Evolutionary conservation across 2,888 invertebrate species (phyloP).

Genomic region (Rambutsinella grinnellia): DNA sequence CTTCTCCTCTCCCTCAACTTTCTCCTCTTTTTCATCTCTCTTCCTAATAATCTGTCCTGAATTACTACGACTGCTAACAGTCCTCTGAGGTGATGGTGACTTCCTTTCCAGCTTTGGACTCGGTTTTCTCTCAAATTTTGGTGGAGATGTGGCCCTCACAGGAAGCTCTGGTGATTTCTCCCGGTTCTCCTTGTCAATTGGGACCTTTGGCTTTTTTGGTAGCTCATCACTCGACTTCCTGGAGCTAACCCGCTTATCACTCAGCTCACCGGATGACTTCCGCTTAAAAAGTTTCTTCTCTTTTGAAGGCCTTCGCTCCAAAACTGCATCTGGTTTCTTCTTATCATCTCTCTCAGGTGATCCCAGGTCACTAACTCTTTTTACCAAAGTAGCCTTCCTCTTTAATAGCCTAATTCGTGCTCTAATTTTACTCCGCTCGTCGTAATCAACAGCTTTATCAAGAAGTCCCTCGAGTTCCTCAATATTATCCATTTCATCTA

Average conservation of each 20-base stretch:
- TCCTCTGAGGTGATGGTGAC: too few species aligned
- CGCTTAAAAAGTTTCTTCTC: slow-evolving; percentile 25
- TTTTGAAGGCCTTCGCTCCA: slow-evolving; percentile 24
- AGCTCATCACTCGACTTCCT: slow-evolving; percentile 39
- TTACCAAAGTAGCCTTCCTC: slow-evolving; percentile 70
- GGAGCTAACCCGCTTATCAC: slow-evolving; percentile 23
- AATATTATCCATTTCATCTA: slow-evolving; percentile 59
- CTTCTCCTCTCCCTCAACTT: slow-evolving; percentile 5
- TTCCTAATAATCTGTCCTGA: slow-evolving; percentile 12
- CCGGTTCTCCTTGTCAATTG: slow-evolving; percentile 31
- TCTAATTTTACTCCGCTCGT: slow-evolving; percentile 81
- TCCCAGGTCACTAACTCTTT: slow-evolving; percentile 50
- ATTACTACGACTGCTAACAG: slow-evolving; percentile 30
- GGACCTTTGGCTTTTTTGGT: slow-evolving; percentile 5
- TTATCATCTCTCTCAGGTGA: slow-evolving; percentile 6
- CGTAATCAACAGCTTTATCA: slow-evolving; percentile 82
- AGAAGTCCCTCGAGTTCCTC: slow-evolving; percentile 72
- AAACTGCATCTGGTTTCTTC: background rate
- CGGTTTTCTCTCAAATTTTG: slow-evolving; percentile 27
- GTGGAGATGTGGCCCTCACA: slow-evolving; percentile 33
- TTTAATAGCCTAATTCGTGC: slow-evolving; percentile 82
- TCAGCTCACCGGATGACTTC: slow-evolving; percentile 44
- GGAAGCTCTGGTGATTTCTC: background rate
- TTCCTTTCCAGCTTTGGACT: too few species aligned
- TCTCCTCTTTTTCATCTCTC: slow-evolving; percentile 12